phyloP scores from a whole-genome alignment of 1,140 invertebrate genomes.

The Chironomus tepperi region DNA sequence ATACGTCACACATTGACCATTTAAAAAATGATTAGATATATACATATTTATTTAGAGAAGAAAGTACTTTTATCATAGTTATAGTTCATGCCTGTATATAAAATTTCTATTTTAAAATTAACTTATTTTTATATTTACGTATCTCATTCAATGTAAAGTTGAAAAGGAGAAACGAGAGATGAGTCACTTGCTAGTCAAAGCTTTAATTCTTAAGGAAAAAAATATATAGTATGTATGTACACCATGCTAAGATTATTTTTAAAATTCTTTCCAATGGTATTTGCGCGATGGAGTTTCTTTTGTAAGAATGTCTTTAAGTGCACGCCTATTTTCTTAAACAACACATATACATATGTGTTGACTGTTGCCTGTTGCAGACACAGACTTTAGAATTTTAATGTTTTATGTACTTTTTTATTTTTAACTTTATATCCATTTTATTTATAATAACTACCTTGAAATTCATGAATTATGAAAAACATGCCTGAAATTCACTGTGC shows the following conservation, averaged over 20 bases:
- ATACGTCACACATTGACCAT: conserved; percentile 38
- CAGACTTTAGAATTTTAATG: too few species aligned
- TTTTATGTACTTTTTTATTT: too few species aligned
- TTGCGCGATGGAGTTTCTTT: conserved; percentile 5
- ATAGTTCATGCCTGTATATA: not conserved
- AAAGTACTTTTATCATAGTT: not conserved
- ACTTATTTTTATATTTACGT: not conserved
- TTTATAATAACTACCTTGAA: too few species aligned
- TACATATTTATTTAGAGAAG: not conserved
- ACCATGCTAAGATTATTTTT: not conserved
- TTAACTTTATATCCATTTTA: too few species aligned
- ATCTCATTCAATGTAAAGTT: not conserved
- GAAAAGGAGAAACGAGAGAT: not conserved
- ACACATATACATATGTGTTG: too few species aligned
- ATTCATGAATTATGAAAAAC: too few species aligned
- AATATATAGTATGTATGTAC: not conserved
- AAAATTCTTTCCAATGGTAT: conserved; percentile 6
- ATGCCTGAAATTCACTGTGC: too few species aligned
- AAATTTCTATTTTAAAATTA: not conserved
- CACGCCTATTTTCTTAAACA: too few species aligned
- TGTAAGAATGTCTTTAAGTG: not conserved
- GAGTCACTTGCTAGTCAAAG: conserved; percentile 4
- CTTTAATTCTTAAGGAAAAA: not conserved
- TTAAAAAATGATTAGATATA: not conserved
- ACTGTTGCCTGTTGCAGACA: too few species aligned